A percentile compares a stretch with the other conserved stretches of the same genome.
These are phyloP conservation scores for Phalloptychus januarius DNA, from an alignment of 2,797 vertebrate species.

Conservation along the genomic window DNA sequence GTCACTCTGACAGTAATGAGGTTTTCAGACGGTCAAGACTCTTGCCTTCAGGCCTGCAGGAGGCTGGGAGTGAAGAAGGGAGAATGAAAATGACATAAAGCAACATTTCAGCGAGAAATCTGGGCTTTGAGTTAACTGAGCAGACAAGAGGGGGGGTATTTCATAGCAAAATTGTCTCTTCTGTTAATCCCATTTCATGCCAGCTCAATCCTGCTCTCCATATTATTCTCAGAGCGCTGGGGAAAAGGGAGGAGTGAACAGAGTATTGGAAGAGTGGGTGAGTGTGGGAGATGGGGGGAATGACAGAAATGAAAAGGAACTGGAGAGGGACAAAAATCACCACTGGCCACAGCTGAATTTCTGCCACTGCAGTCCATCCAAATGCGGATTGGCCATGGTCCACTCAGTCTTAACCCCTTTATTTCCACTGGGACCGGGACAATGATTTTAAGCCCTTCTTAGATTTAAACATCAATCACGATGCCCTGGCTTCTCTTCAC, in stretches of 20 bases:
- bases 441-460: constrained; percentile 49
- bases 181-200: constrained; percentile 79
- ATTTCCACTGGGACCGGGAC: constrained; percentile 45
- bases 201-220: constrained; percentile 65
- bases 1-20: not conserved
- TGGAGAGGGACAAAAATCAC: constrained; percentile 23
- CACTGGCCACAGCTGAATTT: constrained; percentile 68
- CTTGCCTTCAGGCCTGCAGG: not conserved
- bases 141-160: constrained; percentile 37
- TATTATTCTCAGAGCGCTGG: constrained; percentile 64
- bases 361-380: constrained; percentile 60
- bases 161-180: constrained; percentile 74
- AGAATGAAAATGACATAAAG: constrained; percentile 15
- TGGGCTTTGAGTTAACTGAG: constrained; percentile 48
- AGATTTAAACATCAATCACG: constrained; percentile 38
- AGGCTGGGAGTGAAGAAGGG: not conserved
- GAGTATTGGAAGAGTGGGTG: not conserved
- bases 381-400: constrained; percentile 62
- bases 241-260: constrained; percentile 13
- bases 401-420: constrained; percentile 43
- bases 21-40: constrained; percentile 5
- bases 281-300: not conserved
- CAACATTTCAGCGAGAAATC: constrained; percentile 10
- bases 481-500: constrained; percentile 25
- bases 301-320: constrained; percentile 15